Evolutionary conservation across 2,888 invertebrate genomes (phyloP).

Genomic region (Sclerodermus sp.): DNA sequence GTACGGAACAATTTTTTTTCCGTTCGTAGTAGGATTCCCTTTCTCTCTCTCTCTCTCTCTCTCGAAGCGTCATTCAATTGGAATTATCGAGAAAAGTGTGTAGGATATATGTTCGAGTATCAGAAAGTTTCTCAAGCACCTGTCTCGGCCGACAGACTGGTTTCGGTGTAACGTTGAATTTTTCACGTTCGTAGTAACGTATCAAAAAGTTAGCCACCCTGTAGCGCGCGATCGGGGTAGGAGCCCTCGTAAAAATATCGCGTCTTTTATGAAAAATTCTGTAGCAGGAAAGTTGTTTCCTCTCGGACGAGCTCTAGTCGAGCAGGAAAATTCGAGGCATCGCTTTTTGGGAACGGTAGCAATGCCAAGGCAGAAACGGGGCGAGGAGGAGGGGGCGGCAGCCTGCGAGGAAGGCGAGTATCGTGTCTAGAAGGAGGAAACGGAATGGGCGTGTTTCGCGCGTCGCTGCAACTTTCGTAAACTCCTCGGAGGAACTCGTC

Average conservation of each 20-base stretch:
- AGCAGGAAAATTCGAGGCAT: slow-evolving; percentile 20
- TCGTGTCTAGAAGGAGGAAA: slow-evolving; percentile 18
- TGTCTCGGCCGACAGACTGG: neutral
- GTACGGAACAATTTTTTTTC: too few relatives aligned
- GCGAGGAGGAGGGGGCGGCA: neutral
- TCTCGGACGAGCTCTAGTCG: slow-evolving; percentile 13
- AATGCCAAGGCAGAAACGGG: slow-evolving; percentile 7
- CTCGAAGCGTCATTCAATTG: neutral
- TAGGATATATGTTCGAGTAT: too few relatives aligned
- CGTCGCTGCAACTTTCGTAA: slow-evolving; percentile 31
- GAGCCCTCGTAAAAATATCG: slow-evolving; percentile 24
- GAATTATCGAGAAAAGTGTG: too few relatives aligned
- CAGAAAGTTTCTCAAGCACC: too few relatives aligned
- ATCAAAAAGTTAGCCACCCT: slow-evolving; percentile 10
- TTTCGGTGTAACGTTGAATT: slow-evolving; percentile 13
- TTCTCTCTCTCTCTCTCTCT: neutral
- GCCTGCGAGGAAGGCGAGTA: slow-evolving; percentile 13
- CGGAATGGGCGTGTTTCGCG: slow-evolving; percentile 26
- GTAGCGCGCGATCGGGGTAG: slow-evolving; percentile 4
- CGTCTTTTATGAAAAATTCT: slow-evolving; percentile 18
- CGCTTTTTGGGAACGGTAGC: slow-evolving; percentile 18
- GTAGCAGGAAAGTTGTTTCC: slow-evolving; percentile 14
- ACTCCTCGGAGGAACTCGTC: slow-evolving; percentile 28
- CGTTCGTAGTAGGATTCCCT: too few relatives aligned
- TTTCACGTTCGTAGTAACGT: slow-evolving; percentile 12